Evolutionary conservation across 2,888 invertebrate genomes (phyloP), one percentile per base, ranked within the genome.

Genomic region (Maniola hyperantus): DNA sequence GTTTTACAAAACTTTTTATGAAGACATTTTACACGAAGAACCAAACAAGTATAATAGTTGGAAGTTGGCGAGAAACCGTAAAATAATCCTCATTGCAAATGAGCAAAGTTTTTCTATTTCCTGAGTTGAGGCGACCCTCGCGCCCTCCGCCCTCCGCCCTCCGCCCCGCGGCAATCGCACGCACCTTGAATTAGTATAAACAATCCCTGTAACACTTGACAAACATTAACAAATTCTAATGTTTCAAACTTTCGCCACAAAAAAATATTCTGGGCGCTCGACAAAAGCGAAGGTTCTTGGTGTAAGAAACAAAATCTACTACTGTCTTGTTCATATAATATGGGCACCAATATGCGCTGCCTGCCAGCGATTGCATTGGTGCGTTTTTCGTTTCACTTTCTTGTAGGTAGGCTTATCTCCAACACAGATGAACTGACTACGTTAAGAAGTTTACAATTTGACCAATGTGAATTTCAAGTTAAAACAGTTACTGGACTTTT

Each of bases 71-170:
- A 10, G 57, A 46, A 53, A 15, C 68, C 65, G 68, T 69, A 69
- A 61, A 71, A 69, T 72, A 71, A 71, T 72, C 71, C 69, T 66
- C 68, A 58, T 67, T 64, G 70, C 61, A 67, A 70, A 72, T 69
- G 68, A 69, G 68, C 64, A 66, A 73, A 74, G 69, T 74, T 74
- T 74, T 73, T 74, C 74, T 73, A 74, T 73, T 72, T 72, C 74
- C 73, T 69, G 63, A 42, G 64, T 33, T 4, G 58, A 48, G 67
- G 55, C 13, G 54, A 46, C 60, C 39, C 60, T 48, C 59, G 44
- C 13, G 51, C 61, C 48, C 15, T 33, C 34, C 60, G 33, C 55
- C 39, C 50, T 26, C 44, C 55, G 18, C 36, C 57, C 44, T 36
- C 36, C 36, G 10, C 57, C 39, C 15, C n/a, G 18, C 50, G 50